These are phyloP conservation scores for Scleropages formosus DNA, from an alignment of 2,797 vertebrate genomes.

Conservation along the genomic window DNA sequence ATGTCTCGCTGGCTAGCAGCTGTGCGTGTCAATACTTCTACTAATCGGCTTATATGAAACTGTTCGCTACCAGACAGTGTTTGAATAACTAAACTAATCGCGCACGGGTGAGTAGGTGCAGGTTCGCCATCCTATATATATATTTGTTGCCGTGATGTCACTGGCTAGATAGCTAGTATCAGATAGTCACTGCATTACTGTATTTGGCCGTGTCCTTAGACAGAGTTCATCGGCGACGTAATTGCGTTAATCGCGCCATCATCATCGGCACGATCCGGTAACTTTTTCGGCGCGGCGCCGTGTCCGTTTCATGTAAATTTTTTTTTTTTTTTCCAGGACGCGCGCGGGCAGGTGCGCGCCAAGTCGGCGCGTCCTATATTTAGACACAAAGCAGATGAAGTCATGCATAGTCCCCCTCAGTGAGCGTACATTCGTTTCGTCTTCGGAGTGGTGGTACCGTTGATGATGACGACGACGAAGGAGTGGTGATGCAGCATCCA, in stretches of 20 bases:
- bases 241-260: too few relatives aligned
- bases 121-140: conserved; percentile 17
- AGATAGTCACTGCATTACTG: conserved; percentile 20
- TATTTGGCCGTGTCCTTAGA: conserved; percentile 29
- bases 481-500: too few relatives aligned
- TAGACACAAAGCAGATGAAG: conserved; percentile 51
- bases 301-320: conserved; percentile 39
- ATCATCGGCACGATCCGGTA: neutral
- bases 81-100: conserved; percentile 27
- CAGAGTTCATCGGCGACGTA: conserved; percentile 9
- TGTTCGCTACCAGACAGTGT: neutral
- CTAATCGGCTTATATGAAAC: neutral
- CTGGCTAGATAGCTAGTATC: conserved; percentile 14
- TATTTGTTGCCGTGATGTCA: conserved; percentile 30
- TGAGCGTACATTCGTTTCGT: conserved; percentile 15
- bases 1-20: neutral
- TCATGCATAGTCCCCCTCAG: conserved; percentile 26
- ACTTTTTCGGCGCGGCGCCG: neutral
- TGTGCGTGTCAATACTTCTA: neutral
- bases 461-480: neutral
- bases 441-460: neutral
- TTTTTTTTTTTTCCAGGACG: conserved; percentile 46
- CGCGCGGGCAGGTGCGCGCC: conserved; percentile 48
- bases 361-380: conserved; percentile 62
- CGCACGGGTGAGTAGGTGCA: conserved; percentile 5